Evolutionary conservation across 2,113 vertebrate genomes (phyloP), one percentile per base, ranked within the genome.

Genomic region (Carassius gibelio): DNA sequence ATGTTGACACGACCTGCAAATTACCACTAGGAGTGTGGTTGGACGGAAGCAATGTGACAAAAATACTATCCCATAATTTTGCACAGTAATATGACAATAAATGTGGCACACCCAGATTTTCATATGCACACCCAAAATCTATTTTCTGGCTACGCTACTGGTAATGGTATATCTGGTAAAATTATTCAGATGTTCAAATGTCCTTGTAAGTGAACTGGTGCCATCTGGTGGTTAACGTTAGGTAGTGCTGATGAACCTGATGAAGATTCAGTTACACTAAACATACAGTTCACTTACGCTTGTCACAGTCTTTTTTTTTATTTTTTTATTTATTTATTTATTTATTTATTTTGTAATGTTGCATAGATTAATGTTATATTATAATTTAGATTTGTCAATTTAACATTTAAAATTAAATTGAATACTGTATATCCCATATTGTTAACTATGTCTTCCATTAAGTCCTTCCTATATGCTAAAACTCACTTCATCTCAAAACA

Each of bases 211-310:
- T 11, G 15, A 81, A 81, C 68, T n/a, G 8, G 38, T 81, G 50
- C 75, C 81, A 88, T 86, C 87, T 88, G 85, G 80, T 88, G 87
- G 84, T 80, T 19, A 64, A 79, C 48, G 42, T 38, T 50, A 48
- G 48, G 36, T 26, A 75, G 50, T 81, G 38, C 68, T 21, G 1
- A 26, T 45, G 4, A 26, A 50, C 48, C 36, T 4, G 30, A 30
- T 30, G 30, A 2, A 30, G 1, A 30, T 48, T 8, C 21, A 21
- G 17, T 5, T 45, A n/a, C 21, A 45, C 71, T 48, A 14, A 42
- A 74, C 36, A 52, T 38, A 30, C 42, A 42, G 19, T 45, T 10
- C 2, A 5, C 42, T 45, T 11, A n/a, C 19, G 9, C 42, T 9
- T 48, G 3, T 6, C 36, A n/a, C 34, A 0, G 42, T 42, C 7